phyloP scores from a whole-genome alignment of 2,797 vertebrate species.

The Morelia viridis region DNA sequence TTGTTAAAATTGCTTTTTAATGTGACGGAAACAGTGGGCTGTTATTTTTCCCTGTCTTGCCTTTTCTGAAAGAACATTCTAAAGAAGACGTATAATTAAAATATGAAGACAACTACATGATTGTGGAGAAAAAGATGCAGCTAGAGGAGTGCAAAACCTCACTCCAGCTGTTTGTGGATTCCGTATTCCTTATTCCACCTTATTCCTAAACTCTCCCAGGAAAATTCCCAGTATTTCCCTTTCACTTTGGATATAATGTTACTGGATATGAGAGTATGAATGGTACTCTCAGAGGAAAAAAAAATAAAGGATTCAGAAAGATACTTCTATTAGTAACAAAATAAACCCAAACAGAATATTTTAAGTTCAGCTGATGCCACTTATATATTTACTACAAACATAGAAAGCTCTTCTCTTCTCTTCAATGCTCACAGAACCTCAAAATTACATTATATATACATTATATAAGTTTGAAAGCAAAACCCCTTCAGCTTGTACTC shows the following conservation, averaged over 20 bases:
- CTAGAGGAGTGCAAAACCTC: neutral
- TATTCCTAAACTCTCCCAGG: neutral
- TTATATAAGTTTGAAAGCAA: neutral
- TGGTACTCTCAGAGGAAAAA: neutral
- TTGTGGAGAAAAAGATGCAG: neutral
- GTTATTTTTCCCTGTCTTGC: neutral
- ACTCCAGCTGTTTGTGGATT: neutral
- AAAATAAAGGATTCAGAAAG: neutral
- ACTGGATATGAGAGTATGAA: neutral
- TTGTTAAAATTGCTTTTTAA: too few relatives aligned
- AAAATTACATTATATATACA: neutral
- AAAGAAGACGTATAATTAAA: neutral
- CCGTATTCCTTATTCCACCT: neutral
- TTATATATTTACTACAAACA: too few relatives aligned
- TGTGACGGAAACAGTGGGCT: too few relatives aligned
- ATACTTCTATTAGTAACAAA: neutral
- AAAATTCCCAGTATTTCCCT: neutral
- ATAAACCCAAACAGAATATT: neutral
- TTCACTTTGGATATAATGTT: neutral
- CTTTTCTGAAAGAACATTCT: neutral
- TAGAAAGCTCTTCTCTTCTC: too few relatives aligned
- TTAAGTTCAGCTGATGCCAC: neutral
- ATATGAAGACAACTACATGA: neutral
- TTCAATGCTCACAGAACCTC: neutral
- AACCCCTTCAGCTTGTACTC: neutral